phyloP scores from a whole-genome alignment of 1,140 invertebrate genomes.

The Gryon sp. region DNA sequence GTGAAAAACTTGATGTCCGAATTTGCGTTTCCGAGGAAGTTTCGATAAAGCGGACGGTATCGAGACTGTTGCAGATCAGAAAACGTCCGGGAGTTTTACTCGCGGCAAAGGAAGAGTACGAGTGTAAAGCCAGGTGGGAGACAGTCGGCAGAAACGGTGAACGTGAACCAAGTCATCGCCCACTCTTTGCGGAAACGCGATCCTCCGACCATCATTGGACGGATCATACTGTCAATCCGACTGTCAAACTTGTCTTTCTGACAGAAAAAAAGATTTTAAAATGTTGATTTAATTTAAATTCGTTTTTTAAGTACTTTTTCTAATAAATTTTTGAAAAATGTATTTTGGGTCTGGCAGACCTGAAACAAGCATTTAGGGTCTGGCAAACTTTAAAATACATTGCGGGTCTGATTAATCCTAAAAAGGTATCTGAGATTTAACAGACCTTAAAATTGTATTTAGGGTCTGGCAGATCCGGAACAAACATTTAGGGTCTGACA shows the following conservation, averaged over 20 bases:
- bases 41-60: constrained; percentile 56
- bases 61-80: constrained; percentile 65
- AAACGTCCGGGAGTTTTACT: constrained; percentile 67
- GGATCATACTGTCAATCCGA: constrained; percentile 8
- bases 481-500: too few relatives aligned
- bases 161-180: constrained; percentile 62
- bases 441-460: too few relatives aligned
- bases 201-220: constrained; percentile 16
- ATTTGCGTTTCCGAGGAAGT: constrained; percentile 33
- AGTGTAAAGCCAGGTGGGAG: constrained; percentile 63
- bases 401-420: too few relatives aligned
- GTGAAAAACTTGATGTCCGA: too few relatives aligned
- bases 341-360: too few relatives aligned
- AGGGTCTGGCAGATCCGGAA: too few relatives aligned
- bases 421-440: too few relatives aligned
- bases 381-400: too few relatives aligned
- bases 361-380: too few relatives aligned
- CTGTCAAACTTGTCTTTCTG: constrained; percentile 9
- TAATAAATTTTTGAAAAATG: too few relatives aligned
- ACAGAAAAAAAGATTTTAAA: not conserved
- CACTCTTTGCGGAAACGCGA: constrained; percentile 54
- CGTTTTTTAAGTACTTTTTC: too few relatives aligned
- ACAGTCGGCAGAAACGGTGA: constrained; percentile 56
- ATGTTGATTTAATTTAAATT: constrained; percentile 2
- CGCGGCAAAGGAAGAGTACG: constrained; percentile 61